These are phyloP conservation scores for Athalia cordata DNA, from an alignment of 2,888 invertebrate species.

Conservation along the genomic window DNA sequence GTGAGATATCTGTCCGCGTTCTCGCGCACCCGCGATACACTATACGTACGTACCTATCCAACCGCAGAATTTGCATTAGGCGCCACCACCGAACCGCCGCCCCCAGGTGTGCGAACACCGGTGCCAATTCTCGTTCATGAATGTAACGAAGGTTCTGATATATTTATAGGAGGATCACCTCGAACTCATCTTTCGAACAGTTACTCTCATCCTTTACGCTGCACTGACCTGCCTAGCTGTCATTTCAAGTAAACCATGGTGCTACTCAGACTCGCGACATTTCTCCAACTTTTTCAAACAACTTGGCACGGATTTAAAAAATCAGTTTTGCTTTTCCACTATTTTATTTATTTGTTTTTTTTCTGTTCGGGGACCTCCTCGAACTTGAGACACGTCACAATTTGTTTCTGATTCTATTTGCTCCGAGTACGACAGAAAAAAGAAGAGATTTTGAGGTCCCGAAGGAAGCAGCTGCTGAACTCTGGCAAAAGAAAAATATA, in stretches of 20 bases:
- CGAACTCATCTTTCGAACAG: neutral
- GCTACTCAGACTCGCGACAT: too few relatives aligned
- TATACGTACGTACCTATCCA: neutral
- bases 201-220: neutral
- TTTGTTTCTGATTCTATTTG: neutral
- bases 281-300: too few relatives aligned
- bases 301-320: neutral
- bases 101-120: slow-evolving; percentile 24
- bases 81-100: slow-evolving; percentile 18
- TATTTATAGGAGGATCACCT: neutral
- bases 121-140: slow-evolving; percentile 29
- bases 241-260: too few relatives aligned
- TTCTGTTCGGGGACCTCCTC: neutral
- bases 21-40: neutral
- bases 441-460: neutral
- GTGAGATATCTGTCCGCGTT: slow-evolving; percentile 34
- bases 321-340: neutral
- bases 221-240: neutral
- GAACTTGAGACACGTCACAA: neutral
- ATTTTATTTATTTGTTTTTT: neutral
- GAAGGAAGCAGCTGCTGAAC: too few relatives aligned
- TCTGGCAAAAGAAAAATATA: neutral
- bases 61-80: slow-evolving; percentile 27
- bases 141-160: slow-evolving; percentile 20
- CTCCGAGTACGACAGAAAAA: neutral